A percentile compares a stretch with the other conserved stretches of the same genome.
phyloP scores from a whole-genome alignment of 2,113 vertebrate species.

The Cheilinus undulatus region DNA sequence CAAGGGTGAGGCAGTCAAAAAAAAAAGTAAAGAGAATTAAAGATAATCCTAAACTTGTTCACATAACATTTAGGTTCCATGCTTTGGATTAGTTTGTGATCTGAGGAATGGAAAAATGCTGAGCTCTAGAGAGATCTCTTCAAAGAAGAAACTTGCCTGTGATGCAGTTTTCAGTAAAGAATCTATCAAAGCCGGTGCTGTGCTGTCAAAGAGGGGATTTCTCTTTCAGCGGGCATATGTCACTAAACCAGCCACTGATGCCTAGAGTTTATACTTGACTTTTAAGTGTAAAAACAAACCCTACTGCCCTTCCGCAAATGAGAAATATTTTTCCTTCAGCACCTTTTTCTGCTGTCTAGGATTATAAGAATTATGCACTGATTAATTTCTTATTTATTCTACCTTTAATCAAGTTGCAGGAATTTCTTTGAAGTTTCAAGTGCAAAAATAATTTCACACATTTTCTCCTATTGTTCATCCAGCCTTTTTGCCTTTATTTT shows the following conservation, averaged over 20 bases:
- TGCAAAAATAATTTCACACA: no score
- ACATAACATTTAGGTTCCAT: conserved; percentile 27
- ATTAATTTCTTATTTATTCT: no score
- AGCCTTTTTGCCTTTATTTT: no score
- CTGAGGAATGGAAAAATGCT: conserved; percentile 27
- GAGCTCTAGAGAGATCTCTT: conserved; percentile 43
- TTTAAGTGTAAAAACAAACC: neutral
- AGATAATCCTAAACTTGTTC: conserved; percentile 18
- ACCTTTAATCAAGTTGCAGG: no score
- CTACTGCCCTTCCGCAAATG: no score
- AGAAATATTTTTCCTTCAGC: no score
- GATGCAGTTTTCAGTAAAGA: conserved; percentile 46
- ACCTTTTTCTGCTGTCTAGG: neutral
- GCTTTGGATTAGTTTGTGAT: conserved; percentile 54
- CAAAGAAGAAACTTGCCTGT: conserved; percentile 42
- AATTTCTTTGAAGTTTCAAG: no score
- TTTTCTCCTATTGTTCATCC: no score
- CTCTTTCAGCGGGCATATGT: conserved; percentile 19
- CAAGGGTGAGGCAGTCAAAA: neutral
- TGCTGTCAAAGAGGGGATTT: conserved; percentile 60
- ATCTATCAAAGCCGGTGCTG: conserved; percentile 54
- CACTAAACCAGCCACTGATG: conserved; percentile 21
- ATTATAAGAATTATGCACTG: neutral
- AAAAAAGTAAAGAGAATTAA: conserved; percentile 15
- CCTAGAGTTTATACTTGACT: conserved; percentile 12